Conservation (phyloP, 2,888 invertebrate genomes). For the Orchestes rusci region DNA sequence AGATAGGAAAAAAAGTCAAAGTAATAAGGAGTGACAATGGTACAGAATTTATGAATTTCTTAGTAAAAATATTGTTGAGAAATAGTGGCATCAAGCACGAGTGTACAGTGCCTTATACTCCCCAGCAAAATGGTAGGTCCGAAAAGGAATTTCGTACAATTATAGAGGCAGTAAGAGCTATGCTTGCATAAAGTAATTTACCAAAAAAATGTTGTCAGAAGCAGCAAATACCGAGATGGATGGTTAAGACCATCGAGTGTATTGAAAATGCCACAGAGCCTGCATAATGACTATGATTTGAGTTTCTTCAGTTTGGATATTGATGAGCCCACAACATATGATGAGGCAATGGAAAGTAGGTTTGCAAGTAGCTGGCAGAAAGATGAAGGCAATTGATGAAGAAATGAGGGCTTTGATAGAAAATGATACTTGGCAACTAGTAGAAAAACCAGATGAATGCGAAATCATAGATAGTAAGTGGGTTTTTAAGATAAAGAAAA, state of each 20-base stretch:
- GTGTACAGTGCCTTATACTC: too few relatives aligned
- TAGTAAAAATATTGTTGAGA: background rate
- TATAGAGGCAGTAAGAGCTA: background rate
- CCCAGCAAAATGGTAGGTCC: too few relatives aligned
- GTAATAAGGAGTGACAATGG: too few relatives aligned
- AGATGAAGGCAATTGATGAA: constrained; percentile 4
- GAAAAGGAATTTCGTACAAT: too few relatives aligned
- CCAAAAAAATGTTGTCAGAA: background rate
- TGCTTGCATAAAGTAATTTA: background rate
- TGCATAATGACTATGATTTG: constrained; percentile 1
- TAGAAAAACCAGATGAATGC: constrained; percentile 1
- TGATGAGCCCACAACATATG: constrained; percentile 5
- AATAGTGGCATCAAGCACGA: background rate
- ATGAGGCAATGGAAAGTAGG: constrained; percentile 4
- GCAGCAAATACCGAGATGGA: background rate
- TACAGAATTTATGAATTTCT: too few relatives aligned
- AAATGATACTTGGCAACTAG: constrained; percentile 3
- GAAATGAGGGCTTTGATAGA: constrained; percentile 3
- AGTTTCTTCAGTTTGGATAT: constrained; percentile 4
- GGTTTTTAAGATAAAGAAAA: constrained; percentile 3
- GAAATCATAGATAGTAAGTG: constrained; percentile 2
- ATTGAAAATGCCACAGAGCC: background rate
- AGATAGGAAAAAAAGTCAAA: too few relatives aligned
- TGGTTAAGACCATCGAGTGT: constrained; percentile 2
- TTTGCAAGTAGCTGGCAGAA: constrained; percentile 2